phyloP scores from a whole-genome alignment of 2,113 vertebrate species.

The Theropithecus gelada region DNA sequence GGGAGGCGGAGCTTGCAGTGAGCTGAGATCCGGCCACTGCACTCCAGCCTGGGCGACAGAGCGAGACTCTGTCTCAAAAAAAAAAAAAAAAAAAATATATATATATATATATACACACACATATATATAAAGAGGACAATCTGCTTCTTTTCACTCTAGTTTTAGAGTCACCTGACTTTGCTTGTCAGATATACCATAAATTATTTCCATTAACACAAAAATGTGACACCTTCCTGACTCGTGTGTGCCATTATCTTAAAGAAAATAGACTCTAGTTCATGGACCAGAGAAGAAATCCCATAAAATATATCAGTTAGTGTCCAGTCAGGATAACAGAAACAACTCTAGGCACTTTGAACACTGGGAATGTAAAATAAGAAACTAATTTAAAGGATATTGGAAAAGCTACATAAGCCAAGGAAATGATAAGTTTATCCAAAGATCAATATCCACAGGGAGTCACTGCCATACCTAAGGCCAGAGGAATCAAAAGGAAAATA shows the following conservation, averaged over 20 bases:
- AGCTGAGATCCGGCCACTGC: too few relatives aligned
- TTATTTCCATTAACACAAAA: conserved; percentile 92
- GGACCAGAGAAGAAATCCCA: neutral
- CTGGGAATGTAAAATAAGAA: neutral
- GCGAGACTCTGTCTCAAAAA: too few relatives aligned
- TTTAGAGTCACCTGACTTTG: conserved; percentile 93
- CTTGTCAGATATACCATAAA: conserved; percentile 92
- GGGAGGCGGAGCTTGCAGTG: too few relatives aligned
- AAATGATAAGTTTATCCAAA: neutral
- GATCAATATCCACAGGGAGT: neutral
- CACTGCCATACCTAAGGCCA: neutral
- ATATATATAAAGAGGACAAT: conserved; percentile 83
- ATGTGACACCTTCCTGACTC: conserved; percentile 89
- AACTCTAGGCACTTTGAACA: neutral
- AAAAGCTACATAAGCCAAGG: neutral
- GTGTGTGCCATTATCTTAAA: neutral
- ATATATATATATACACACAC: too few relatives aligned
- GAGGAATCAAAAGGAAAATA: neutral
- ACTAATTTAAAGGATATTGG: neutral
- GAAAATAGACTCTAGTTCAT: neutral
- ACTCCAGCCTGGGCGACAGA: too few relatives aligned
- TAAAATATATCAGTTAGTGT: neutral
- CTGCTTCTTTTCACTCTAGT: conserved; percentile 94
- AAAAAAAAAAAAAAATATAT: too few relatives aligned
- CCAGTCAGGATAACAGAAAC: neutral